These are phyloP conservation scores for Phalloptychus januarius DNA, from an alignment of 2,797 vertebrate genomes.

Conservation along the genomic window DNA sequence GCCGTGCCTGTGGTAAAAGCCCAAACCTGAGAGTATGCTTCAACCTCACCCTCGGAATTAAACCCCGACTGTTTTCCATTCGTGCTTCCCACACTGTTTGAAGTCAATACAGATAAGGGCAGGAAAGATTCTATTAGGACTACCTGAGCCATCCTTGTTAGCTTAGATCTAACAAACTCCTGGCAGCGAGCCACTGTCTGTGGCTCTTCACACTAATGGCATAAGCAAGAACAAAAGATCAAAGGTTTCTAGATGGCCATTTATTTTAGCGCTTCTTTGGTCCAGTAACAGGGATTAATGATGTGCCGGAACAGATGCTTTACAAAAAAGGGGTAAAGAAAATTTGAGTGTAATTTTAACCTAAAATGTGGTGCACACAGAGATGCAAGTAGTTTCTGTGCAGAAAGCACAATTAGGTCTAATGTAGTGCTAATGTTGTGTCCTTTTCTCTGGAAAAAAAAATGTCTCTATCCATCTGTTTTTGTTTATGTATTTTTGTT, in stretches of 20 bases:
- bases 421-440: background rate
- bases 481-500: background rate
- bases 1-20: conserved; percentile 46
- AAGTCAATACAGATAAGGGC: conserved; percentile 72
- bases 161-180: conserved; percentile 62
- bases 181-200: conserved; percentile 48
- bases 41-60: conserved; percentile 58
- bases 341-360: conserved; percentile 19
- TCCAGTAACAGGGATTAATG: conserved; percentile 54
- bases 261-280: conserved; percentile 48
- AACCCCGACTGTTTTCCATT: conserved; percentile 60
- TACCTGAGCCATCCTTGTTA: conserved; percentile 74
- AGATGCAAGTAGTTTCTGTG: background rate
- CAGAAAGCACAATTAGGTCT: background rate
- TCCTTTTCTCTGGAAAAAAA: background rate
- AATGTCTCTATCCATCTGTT: background rate
- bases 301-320: conserved; percentile 41
- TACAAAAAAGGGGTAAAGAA: conserved; percentile 7
- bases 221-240: conserved; percentile 68
- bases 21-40: conserved; percentile 59
- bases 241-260: conserved; percentile 57
- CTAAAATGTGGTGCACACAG: conserved; percentile 9
- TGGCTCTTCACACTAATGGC: conserved; percentile 59
- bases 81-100: conserved; percentile 65
- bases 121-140: conserved; percentile 68